Conservation (phyloP, 2,888 invertebrate genomes). For the Ophioninae sp. region DNA sequence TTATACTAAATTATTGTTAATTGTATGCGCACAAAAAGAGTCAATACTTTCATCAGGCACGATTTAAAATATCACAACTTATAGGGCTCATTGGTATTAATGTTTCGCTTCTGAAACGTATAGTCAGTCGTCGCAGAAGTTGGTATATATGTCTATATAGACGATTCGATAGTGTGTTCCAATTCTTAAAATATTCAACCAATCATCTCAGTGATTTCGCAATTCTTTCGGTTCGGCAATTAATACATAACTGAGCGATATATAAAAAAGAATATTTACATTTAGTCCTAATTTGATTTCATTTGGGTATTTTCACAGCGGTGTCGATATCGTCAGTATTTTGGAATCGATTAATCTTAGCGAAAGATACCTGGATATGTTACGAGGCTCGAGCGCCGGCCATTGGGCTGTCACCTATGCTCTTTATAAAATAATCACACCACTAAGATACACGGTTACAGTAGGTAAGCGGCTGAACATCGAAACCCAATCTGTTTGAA, state of each 20-base stretch:
- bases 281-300: not conserved
- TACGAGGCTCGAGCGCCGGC: constrained; percentile 91
- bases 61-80: not conserved
- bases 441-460: constrained; percentile 95
- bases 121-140: not conserved
- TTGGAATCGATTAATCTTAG: constrained; percentile 90
- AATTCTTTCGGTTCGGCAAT: not conserved
- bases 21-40: too few relatives aligned
- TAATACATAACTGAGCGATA: not conserved
- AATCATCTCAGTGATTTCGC: not conserved
- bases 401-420: constrained; percentile 94
- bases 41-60: too few relatives aligned
- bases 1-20: too few relatives aligned
- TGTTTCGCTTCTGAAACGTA: not conserved
- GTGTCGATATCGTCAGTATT: constrained; percentile 92
- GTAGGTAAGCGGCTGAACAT: constrained; percentile 84
- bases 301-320: constrained; percentile 85
- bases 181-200: not conserved
- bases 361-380: constrained; percentile 89
- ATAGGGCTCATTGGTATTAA: not conserved
- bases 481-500: not conserved
- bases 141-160: not conserved
- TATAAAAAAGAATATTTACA: too few relatives aligned
- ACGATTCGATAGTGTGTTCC: not conserved
- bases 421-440: constrained; percentile 96